A percentile compares a stretch with the other conserved stretches of the same genome.
Conservation (phyloP, 1,140 invertebrate species). For the Philaenus spumarius region DNA sequence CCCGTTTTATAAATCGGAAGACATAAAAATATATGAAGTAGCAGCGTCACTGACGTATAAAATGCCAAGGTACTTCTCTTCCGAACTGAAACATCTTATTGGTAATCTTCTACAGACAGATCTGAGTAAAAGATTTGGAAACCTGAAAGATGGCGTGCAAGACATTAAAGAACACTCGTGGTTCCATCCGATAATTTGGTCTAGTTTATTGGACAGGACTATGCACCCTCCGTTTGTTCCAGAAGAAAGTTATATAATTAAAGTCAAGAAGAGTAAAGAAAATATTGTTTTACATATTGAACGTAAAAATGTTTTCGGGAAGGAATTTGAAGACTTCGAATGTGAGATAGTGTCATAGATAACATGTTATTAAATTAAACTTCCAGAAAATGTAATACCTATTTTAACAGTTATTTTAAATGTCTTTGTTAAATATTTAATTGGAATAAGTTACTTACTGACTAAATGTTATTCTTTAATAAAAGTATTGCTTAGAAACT, state of each 20-base stretch:
- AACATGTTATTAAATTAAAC: too few relatives aligned
- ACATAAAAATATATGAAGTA: conserved; percentile 87
- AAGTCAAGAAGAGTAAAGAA: background rate
- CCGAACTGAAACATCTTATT: conserved; percentile 81
- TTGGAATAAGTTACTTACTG: too few relatives aligned
- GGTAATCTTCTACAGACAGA: conserved; percentile 77
- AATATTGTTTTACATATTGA: background rate
- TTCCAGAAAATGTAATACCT: too few relatives aligned
- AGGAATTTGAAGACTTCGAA: background rate
- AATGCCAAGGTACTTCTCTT: conserved; percentile 57
- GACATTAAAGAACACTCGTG: conserved; percentile 55
- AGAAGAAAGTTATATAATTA: background rate
- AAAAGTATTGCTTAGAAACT: too few relatives aligned
- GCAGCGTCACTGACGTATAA: conserved; percentile 67
- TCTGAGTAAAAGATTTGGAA: too few relatives aligned
- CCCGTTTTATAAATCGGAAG: conserved; percentile 81
- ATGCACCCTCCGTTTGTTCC: background rate
- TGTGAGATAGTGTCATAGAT: too few relatives aligned
- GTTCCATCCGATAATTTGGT: background rate
- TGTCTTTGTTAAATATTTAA: too few relatives aligned
- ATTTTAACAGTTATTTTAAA: too few relatives aligned
- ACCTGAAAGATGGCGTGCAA: conserved; percentile 68
- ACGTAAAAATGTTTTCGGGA: background rate
- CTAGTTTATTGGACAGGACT: background rate
- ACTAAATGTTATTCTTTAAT: too few relatives aligned